Evolutionary conservation across 2,797 vertebrate genomes (phyloP), one percentile per base, ranked within the genome.

Genomic region (Phoebastria nigripes): DNA sequence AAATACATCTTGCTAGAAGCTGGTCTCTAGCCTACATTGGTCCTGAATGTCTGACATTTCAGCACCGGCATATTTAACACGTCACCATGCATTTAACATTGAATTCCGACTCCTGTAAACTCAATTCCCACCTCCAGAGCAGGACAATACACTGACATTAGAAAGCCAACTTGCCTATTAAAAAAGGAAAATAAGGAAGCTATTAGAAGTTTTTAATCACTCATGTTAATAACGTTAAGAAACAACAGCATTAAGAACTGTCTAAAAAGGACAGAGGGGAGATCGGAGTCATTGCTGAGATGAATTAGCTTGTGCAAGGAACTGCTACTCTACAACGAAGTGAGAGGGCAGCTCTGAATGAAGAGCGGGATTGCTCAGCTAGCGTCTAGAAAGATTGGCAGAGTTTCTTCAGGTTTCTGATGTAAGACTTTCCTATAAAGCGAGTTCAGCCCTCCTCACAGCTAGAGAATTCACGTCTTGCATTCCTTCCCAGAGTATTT

Each of bases 151-250:
- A 5, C 15, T 42, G 67, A 26, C 70, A 71, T 29, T 7, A 63
- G 19, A 49, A 86, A 91, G 39, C 12, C 52, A 92, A 42, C 54
- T 21, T 63, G 31, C 12, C 19, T 78, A 39, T 76, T 67, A 29
- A 63, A 55, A 85, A 72, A 74, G 28, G 74, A 55, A 94, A 90
- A 90, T 49, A 81, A 86, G 21, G 28, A 79, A 82, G 41, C 28
- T 71, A 59, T 46, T 29, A 19, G 1, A 84, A 73, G 39, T 41
- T 93, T 90, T 82, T 73, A 74, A 69, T 82, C 33, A 62, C 15
- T 79, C 0, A 0, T 51, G 51, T 86, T 91, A 81, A 46, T 46
- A 86, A 66, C 2, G 7, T 37, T 56, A 95, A 83, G 61, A 91
- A 89, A 78, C 35, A 77, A 59, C 29, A 54, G 80, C 65, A 65